Conservation (phyloP, 1,140 invertebrate species). For the Glossosoma conforme region DNA sequence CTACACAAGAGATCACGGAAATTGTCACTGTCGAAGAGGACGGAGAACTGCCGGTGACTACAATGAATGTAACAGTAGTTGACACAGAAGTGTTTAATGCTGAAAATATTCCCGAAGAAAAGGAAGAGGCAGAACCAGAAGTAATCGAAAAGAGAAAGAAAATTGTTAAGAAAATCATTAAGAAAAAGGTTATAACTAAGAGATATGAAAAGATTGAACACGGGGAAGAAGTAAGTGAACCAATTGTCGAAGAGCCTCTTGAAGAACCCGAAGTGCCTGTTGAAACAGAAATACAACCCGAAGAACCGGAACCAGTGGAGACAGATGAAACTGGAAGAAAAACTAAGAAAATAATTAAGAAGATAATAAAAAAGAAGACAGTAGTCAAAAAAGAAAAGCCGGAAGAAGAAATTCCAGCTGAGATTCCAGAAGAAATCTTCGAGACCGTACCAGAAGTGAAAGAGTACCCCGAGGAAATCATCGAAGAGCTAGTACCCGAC, state of each 20-base stretch:
- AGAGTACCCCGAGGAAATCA: slow-evolving; percentile 34
- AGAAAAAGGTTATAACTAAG: slow-evolving; percentile 26
- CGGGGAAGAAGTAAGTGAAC: no score
- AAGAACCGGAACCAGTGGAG: slow-evolving; percentile 13
- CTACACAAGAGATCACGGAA: slow-evolving; percentile 42
- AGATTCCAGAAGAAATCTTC: slow-evolving; percentile 30
- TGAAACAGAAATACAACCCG: background rate
- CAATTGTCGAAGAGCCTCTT: background rate
- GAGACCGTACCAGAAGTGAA: slow-evolving; percentile 16
- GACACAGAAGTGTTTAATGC: slow-evolving; percentile 35
- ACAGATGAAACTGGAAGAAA: background rate
- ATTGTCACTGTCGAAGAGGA: slow-evolving; percentile 42
- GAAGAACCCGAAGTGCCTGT: background rate
- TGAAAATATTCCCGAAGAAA: slow-evolving; percentile 30
- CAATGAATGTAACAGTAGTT: slow-evolving; percentile 32
- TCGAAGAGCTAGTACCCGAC: slow-evolving; percentile 33
- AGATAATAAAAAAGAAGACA: slow-evolving; percentile 21
- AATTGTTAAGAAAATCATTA: slow-evolving; percentile 5
- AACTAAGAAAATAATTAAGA: slow-evolving; percentile 11
- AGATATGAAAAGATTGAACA: slow-evolving; percentile 15
- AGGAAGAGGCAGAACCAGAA: no score
- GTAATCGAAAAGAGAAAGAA: slow-evolving; percentile 34
- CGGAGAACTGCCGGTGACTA: slow-evolving; percentile 35
- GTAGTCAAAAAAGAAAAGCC: slow-evolving; percentile 15
- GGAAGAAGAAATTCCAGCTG: slow-evolving; percentile 8